phyloP scores from a whole-genome alignment of 2,888 invertebrate genomes.

The Homarus gammarus region DNA sequence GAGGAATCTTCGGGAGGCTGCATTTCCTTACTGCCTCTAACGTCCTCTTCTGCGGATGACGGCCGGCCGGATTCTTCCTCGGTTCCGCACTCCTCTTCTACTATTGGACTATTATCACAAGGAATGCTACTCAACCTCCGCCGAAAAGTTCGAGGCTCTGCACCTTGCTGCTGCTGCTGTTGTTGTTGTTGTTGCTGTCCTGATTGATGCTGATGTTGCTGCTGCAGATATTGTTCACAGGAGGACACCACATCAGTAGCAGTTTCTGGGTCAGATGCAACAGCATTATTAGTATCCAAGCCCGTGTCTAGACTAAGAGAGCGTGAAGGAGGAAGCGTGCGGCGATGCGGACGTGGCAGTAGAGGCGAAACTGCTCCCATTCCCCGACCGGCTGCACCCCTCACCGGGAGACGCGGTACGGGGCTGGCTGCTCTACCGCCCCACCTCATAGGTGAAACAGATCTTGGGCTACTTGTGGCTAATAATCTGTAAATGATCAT shows the following conservation, averaged over 20 bases:
- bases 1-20: constrained; percentile 6
- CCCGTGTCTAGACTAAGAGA: constrained; percentile 75
- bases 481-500: constrained; percentile 56
- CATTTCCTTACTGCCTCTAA: constrained; percentile 2
- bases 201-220: constrained; percentile 65
- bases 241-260: constrained; percentile 70
- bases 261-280: constrained; percentile 47
- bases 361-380: constrained; percentile 61
- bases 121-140: constrained; percentile 74
- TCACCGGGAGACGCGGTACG: constrained; percentile 53
- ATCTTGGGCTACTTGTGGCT: constrained; percentile 70
- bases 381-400: constrained; percentile 48
- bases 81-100: constrained; percentile 57
- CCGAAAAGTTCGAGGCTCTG: constrained; percentile 56
- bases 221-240: constrained; percentile 73
- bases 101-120: constrained; percentile 66
- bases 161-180: constrained; percentile 59
- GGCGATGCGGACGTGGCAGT: constrained; percentile 69
- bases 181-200: constrained; percentile 60
- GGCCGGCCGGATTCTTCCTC: constrained; percentile 27
- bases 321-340: constrained; percentile 72
- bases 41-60: not conserved
- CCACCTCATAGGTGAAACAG: constrained; percentile 72
- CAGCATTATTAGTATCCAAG: constrained; percentile 64
- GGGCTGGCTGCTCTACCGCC: constrained; percentile 66